Percentiles rank a stretch among this genome's conserved stretches.
phyloP scores from a whole-genome alignment of 2,113 vertebrate species.

The Bungarus multicinctus region DNA sequence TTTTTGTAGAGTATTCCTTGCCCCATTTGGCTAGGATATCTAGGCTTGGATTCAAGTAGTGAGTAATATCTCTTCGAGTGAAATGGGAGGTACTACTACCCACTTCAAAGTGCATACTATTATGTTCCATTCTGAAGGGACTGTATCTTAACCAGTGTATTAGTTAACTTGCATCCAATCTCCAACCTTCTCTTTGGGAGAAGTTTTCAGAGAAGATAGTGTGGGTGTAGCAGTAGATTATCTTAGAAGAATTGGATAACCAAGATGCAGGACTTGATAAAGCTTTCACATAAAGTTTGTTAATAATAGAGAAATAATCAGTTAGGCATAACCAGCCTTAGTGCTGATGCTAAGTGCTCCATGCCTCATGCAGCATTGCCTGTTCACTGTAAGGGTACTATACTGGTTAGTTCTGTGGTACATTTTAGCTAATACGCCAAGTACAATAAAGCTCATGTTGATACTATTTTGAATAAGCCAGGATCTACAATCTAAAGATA shows the following conservation, averaged over 20 bases:
- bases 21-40: neutral
- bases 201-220: neutral
- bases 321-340: neutral
- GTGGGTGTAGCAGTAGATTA: neutral
- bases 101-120: neutral
- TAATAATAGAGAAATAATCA: neutral
- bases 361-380: neutral
- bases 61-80: neutral
- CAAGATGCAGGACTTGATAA: neutral
- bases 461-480: neutral
- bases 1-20: neutral
- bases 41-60: neutral
- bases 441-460: neutral
- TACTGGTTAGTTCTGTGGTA: neutral
- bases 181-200: neutral
- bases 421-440: neutral
- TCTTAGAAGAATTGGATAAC: neutral
- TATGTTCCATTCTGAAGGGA: neutral
- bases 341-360: neutral
- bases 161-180: neutral
- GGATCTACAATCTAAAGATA: neutral
- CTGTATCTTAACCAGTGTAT: neutral
- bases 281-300: neutral
- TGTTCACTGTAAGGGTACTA: neutral
- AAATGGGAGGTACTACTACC: neutral